phyloP scores from a whole-genome alignment of 2,113 vertebrate genomes.

The Geothlypis trichas region DNA sequence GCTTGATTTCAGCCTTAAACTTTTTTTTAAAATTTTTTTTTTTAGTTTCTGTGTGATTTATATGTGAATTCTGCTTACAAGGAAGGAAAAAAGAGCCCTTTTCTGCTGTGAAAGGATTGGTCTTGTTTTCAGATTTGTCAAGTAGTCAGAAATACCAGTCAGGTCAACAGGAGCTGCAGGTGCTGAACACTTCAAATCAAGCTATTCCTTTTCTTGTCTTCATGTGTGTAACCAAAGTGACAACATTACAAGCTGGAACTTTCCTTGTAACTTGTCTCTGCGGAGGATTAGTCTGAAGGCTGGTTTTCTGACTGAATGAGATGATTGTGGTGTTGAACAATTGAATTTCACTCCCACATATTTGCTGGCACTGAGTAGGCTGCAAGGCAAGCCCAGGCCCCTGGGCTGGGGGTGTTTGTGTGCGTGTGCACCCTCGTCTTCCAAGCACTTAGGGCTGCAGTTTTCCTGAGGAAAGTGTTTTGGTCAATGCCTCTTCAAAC shows the following conservation, averaged over 20 bases:
- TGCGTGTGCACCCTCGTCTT: background rate
- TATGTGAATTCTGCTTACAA: background rate
- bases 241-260: background rate
- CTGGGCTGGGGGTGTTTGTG: background rate
- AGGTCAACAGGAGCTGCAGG: background rate
- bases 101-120: background rate
- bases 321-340: background rate
- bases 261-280: background rate
- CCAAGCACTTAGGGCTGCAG: background rate
- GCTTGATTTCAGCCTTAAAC: background rate
- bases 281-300: slow-evolving; percentile 5
- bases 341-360: background rate
- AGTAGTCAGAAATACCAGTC: background rate
- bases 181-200: background rate
- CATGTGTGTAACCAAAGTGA: background rate
- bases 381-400: background rate
- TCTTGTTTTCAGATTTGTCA: background rate
- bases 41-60: background rate
- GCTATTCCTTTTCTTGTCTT: background rate
- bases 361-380: background rate
- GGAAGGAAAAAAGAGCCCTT: background rate
- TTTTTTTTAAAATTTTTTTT: no score
- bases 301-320: background rate
- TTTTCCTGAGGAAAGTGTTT: background rate
- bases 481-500: background rate